A percentile compares a stretch with the other conserved stretches of the same genome.
Evolutionary conservation across 2,888 invertebrate species (phyloP).

Genomic region (Cantharis nigra): DNA sequence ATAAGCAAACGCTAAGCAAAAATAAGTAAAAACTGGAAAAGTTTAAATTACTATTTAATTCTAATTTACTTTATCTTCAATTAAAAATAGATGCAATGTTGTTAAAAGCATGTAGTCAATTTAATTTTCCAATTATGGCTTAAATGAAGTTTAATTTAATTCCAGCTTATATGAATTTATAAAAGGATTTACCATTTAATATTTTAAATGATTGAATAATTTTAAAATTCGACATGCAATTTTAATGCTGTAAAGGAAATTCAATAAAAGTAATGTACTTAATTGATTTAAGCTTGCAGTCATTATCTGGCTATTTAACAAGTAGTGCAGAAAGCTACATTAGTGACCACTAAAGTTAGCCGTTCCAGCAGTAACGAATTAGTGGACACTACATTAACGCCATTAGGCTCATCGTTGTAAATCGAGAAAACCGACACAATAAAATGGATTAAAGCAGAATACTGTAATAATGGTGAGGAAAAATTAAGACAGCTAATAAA

Average conservation of each 20-base stretch:
- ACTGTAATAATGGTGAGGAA: too few species aligned
- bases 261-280: neutral
- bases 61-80: neutral
- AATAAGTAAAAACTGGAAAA: neutral
- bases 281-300: neutral
- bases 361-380: conserved; percentile 4
- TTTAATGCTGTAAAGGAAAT: neutral
- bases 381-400: conserved; percentile 23
- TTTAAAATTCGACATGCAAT: neutral
- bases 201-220: neutral
- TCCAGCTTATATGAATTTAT: neutral
- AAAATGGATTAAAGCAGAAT: neutral
- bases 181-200: neutral
- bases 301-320: conserved; percentile 8
- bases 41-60: neutral
- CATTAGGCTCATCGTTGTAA: conserved; percentile 20
- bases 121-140: neutral
- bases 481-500: neutral
- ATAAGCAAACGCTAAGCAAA: too few species aligned
- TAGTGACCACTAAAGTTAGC: conserved; percentile 6
- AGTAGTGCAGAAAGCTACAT: conserved; percentile 21
- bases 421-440: conserved; percentile 1
- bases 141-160: neutral
- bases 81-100: neutral
- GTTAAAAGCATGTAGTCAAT: neutral